Base-by-base conservation (phyloP, 2,888 invertebrate genomes). In the Andrena hattorfiana region DNA sequence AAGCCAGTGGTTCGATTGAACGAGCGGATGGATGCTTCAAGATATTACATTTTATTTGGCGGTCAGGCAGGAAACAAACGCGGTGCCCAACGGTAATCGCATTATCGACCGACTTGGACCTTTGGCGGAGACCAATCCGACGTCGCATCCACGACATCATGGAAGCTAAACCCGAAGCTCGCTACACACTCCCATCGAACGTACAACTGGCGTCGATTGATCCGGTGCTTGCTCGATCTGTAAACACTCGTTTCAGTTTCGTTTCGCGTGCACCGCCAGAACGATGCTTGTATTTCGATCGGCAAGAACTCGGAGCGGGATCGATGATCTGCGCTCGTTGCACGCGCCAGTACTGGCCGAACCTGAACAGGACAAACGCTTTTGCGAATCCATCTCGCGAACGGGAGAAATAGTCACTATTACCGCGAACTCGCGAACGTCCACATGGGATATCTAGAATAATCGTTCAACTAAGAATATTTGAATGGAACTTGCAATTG, bases 61-160 rank as follows among this genome's bases (percentile, higher is more conserved):
- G 49, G 42, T 8, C 60, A 6, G 30, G 48, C 20, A n/a, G 28
- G 48, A 60, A 66, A 69, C 70, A 77, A 76, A 73, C 64, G 81
- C 54, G 32, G 20, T 51, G 70, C 56, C 59, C 71, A 49, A 8
- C 64, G 67, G 59, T 85, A 85, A 85, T 85, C 81, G 73, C 56
- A 76, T 82, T 85, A 85, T 85, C 73, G 78, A 85, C 67, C 81
- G 30, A 69, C 49, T 76, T 76, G 78, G 77, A 75, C 80, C 81
- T 1, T 63, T 30, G 71, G 77, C 71, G 70, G 60, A 60, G 70
- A 81, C 84, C 81, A 77, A 84, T 77, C 74, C 77, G 75, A 59
- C 54, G 74, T 59, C 51, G 74, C 80, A 77, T 64, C 48, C 68
- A 48, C 60, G 71, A 56, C 77, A 68, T 84, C 77, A 48, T 54